These are phyloP conservation scores for Pollachius pollachius DNA, from an alignment of 2,113 vertebrate species.

Conservation along the genomic window DNA sequence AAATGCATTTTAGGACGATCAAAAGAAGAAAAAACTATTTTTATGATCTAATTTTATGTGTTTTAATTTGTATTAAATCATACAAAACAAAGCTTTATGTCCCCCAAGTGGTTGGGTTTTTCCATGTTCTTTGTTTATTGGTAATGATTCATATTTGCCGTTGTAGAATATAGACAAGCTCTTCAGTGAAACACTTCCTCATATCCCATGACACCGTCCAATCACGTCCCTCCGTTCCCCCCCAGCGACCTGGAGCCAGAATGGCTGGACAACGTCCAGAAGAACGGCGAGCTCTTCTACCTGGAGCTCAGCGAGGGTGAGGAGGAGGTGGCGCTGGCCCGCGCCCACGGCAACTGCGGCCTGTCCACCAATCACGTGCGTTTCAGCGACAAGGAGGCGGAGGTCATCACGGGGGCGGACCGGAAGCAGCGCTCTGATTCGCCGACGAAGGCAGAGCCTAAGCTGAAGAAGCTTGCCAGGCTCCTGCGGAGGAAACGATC, in stretches of 20 bases:
- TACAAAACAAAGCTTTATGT: no score
- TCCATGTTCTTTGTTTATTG: no score
- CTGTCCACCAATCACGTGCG: conserved; percentile 83
- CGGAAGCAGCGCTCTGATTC: conserved; percentile 52
- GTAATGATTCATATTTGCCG: no score
- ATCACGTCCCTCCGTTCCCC: conserved; percentile 12
- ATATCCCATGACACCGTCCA: no score
- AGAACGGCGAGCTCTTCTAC: conserved; percentile 94
- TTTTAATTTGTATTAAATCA: no score
- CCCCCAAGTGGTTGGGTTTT: no score
- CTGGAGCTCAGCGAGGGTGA: conserved; percentile 91
- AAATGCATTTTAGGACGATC: conserved; percentile 39
- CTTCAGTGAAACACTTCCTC: no score
- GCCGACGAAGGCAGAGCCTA: conserved; percentile 69
- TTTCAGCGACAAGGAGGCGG: conserved; percentile 88
- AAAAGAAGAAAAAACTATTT: conserved; percentile 23
- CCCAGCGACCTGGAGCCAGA: conserved; percentile 90
- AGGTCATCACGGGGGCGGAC: conserved; percentile 81
- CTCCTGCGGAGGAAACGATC: conserved; percentile 79
- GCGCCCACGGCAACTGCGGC: conserved; percentile 50
- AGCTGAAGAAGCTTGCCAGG: conserved; percentile 81
- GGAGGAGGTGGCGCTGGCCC: conserved; percentile 79
- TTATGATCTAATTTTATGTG: no score
- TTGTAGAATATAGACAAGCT: no score
- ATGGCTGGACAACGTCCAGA: conserved; percentile 91